Evolutionary conservation across 2,888 invertebrate species (phyloP), one percentile per base, ranked within the genome.

Genomic region (Cordylochernes scorpioides): DNA sequence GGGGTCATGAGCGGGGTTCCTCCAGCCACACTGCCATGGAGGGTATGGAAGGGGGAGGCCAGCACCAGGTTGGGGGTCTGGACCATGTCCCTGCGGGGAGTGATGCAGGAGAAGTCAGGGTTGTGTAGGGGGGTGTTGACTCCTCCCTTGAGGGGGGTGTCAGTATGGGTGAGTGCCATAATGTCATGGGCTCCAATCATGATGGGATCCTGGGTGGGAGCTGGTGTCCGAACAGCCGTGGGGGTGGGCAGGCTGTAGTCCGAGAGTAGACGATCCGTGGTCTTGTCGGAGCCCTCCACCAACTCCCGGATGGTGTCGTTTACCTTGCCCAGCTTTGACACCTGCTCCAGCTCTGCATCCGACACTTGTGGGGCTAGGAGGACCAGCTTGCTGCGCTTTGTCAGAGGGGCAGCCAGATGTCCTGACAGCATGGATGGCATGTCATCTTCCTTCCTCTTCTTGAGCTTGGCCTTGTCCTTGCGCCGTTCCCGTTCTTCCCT

Each of bases 181-280:
- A 97, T 75, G 50, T 97, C 94, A 54, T 94, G 88, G 0, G 94
- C 94, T 56, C 94, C 94, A n/a, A n/a, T n/a, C n/a, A n/a, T n/a
- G n/a, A n/a, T n/a, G n/a, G n/a, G n/a, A n/a, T n/a, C n/a, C n/a
- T n/a, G n/a, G n/a, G n/a, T n/a, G n/a, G n/a, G n/a, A n/a, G n/a
- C n/a, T n/a, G n/a, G n/a, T n/a, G n/a, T n/a, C n/a, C n/a, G n/a
- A n/a, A n/a, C n/a, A n/a, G n/a, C n/a, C n/a, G n/a, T n/a, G n/a
- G n/a, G n/a, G n/a, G n/a, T n/a, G n/a, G n/a, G n/a, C n/a, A n/a
- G n/a, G n/a, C n/a, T n/a, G n/a, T n/a, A n/a, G n/a, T n/a, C n/a
- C n/a, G n/a, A n/a, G n/a, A n/a, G n/a, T n/a, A n/a, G n/a, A n/a
- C n/a, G n/a, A n/a, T n/a, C n/a, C n/a, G n/a, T n/a, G n/a, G n/a